Percentiles rank a stretch among this genome's conserved stretches.
These are phyloP conservation scores for Belgica antarctica DNA, from an alignment of 2,888 invertebrate genomes.

Conservation along the genomic window DNA sequence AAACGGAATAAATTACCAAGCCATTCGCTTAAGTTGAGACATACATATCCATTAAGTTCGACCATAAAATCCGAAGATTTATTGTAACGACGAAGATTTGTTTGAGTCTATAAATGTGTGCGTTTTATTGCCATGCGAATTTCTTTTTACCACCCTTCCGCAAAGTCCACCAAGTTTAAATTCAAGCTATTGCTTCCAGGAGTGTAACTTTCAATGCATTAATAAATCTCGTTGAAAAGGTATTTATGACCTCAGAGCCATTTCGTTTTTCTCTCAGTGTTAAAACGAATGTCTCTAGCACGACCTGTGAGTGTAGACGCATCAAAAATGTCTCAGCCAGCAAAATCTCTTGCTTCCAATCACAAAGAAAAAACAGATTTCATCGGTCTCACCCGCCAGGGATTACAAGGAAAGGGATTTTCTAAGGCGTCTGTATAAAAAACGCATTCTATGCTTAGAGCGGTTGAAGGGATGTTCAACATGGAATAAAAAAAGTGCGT, in stretches of 20 bases:
- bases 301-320: background rate
- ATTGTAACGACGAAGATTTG: constrained; percentile 43
- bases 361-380: background rate
- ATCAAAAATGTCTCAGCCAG: background rate
- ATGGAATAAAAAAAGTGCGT: constrained; percentile 19
- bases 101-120: constrained; percentile 42
- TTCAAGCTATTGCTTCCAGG: constrained; percentile 19
- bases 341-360: background rate
- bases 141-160: background rate
- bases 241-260: too few species aligned
- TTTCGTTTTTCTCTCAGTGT: too few species aligned
- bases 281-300: too few species aligned
- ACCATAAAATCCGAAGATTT: constrained; percentile 43
- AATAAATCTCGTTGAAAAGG: background rate
- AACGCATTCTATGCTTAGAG: too few species aligned
- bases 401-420: constrained; percentile 6
- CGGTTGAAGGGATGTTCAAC: too few species aligned
- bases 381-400: background rate
- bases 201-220: constrained; percentile 3
- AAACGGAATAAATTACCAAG: constrained; percentile 41
- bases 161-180: constrained; percentile 7
- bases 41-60: constrained; percentile 42
- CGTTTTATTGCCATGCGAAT: constrained; percentile 39
- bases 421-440: background rate
- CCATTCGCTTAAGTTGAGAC: constrained; percentile 38